These are phyloP conservation scores for Hippasteria phrygiana DNA, from an alignment of 53 echinoderm and acorn worm genomes.

Conservation along the genomic window DNA sequence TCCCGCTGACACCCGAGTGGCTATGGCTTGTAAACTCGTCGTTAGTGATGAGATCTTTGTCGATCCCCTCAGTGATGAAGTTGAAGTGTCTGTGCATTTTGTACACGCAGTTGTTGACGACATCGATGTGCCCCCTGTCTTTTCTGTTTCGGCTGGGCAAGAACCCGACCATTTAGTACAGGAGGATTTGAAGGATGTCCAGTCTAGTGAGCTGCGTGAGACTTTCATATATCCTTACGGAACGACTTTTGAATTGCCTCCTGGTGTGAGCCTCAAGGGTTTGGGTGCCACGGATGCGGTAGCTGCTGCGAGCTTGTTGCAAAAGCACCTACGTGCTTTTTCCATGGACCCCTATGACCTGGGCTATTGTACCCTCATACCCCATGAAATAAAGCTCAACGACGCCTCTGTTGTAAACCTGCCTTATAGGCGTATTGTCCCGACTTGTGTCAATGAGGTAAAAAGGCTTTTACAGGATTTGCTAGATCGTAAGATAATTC, in stretches of 20 bases:
- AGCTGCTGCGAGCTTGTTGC: conserved; percentile 6
- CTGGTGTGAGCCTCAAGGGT: conserved; percentile 24
- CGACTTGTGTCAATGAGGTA: background rate
- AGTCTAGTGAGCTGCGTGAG: background rate
- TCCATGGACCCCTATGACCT: background rate
- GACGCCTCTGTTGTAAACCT: background rate
- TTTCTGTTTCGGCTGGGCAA: background rate
- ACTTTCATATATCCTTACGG: conserved; percentile 5
- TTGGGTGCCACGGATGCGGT: conserved; percentile 17
- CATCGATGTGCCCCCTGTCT: background rate
- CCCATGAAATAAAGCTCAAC: conserved; percentile 23
- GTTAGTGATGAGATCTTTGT: conserved; percentile 11
- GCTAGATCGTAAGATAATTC: conserved; percentile 57
- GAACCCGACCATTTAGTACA: background rate
- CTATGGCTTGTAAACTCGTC: conserved; percentile 8
- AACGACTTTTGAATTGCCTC: conserved; percentile 23
- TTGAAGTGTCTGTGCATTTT: conserved; percentile 12
- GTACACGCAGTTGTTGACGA: conserved; percentile 23
- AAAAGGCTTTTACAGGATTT: conserved; percentile 42
- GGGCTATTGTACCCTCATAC: background rate
- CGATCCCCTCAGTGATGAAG: background rate
- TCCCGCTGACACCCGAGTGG: background rate
- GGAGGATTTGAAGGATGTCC: background rate
- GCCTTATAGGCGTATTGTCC: conserved; percentile 8
- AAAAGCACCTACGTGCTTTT: conserved; percentile 12